Base-by-base conservation (phyloP, 2,113 vertebrate species). In the Climacteris rufus region DNA sequence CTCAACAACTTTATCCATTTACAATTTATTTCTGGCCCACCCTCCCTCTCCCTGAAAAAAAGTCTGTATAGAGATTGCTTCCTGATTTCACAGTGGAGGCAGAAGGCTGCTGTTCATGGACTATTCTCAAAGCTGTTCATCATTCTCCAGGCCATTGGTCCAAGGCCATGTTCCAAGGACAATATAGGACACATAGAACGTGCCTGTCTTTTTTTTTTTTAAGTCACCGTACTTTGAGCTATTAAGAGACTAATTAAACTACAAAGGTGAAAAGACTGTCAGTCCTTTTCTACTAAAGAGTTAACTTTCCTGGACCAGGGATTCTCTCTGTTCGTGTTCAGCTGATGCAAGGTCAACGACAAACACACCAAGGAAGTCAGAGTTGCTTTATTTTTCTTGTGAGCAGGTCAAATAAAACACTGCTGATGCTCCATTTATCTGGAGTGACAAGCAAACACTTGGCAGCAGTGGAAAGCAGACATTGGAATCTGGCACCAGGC, bases 381-480 rank as follows among this genome's bases (percentile, higher is more conserved):
- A 96, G 88, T 95, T 92, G 83, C 86, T 94, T 86, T 88, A 61
- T 96, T 95, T 97, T 97, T 96, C 96, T 96, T 94, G 75, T 49
- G 77, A 96, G 86, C 92, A 92, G 95, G 94, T 97, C 95, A 96
- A 71, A 96, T 95, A 95, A 98, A 96, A 84, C 93, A 94, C 78
- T 89, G 92, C 92, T 89, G 90, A 91, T 95, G 95, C 78, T 94
- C 63, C 90, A 74, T 96, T 96, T 94, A 93, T 96, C 94, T 96
- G 75, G 69, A 80, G 81, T 16, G 85, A 93, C 93, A 96, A 95
- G 96, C 96, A 87, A 88, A 65, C 93, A 77, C 90, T 97, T 96
- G 96, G 96, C 96, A 98, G 94, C 44, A 3, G 93, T 79, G 87
- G 87, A 93, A 82, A 63, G 68, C 66, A 74, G 84, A 84, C 86